These are phyloP conservation scores for Drosophila cardini DNA, from an alignment of 1,140 invertebrate genomes.

Conservation along the genomic window DNA sequence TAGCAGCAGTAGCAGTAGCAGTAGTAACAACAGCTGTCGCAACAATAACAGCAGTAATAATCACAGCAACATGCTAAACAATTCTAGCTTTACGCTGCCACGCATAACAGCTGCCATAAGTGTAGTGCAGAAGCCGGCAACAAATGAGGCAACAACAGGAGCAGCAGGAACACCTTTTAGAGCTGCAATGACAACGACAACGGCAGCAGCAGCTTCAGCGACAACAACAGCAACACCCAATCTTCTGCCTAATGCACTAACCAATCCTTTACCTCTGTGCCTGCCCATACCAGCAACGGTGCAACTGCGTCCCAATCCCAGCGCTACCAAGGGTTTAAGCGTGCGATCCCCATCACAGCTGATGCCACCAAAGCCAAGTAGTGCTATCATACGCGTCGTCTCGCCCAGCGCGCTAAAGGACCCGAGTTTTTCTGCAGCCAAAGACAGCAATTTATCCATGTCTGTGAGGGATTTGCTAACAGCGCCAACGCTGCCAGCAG, in stretches of 20 bases:
- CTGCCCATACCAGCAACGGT: neutral
- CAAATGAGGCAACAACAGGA: neutral
- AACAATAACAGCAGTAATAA: neutral
- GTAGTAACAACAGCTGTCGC: neutral
- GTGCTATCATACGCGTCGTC: neutral
- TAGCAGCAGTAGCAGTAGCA: neutral
- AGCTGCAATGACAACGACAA: neutral
- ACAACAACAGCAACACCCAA: neutral
- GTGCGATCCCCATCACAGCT: neutral
- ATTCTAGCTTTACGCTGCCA: constrained; percentile 27
- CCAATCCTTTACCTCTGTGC: neutral
- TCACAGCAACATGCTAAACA: neutral
- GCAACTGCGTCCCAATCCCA: neutral
- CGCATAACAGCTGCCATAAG: constrained; percentile 23
- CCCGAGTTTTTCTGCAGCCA: neutral
- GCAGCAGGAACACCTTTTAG: neutral
- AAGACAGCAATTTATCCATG: neutral
- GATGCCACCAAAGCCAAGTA: neutral
- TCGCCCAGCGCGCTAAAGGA: neutral
- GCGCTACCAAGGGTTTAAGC: neutral
- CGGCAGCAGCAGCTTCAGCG: neutral
- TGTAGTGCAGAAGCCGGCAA: constrained; percentile 2
- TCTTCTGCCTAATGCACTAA: neutral
- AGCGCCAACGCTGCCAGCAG: neutral
- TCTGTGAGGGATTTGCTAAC: neutral